Percentiles rank a stretch among this genome's conserved stretches.
Conservation (phyloP, 1,140 invertebrate species). For the Planococcus citri region DNA sequence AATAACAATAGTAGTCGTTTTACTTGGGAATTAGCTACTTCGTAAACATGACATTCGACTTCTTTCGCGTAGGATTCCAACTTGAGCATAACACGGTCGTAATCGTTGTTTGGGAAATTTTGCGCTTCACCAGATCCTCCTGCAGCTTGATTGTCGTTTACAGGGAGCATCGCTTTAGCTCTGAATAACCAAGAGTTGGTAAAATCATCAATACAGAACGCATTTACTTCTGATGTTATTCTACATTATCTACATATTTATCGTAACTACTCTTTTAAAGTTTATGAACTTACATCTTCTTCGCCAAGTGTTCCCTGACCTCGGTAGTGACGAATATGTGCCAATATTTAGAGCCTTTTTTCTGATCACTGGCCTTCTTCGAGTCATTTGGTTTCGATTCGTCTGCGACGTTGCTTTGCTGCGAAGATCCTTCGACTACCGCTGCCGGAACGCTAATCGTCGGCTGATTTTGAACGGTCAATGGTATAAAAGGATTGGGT, state of each 20-base stretch:
- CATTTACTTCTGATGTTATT: not conserved
- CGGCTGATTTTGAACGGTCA: no score
- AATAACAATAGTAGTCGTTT: not conserved
- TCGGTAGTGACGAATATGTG: constrained; percentile 92
- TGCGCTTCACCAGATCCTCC: not conserved
- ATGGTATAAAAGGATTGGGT: no score
- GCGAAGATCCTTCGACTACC: no score
- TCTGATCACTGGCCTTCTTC: no score
- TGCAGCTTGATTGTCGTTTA: constrained; percentile 31
- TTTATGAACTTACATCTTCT: constrained; percentile 91
- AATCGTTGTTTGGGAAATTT: not conserved
- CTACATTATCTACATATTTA: no score
- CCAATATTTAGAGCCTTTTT: constrained; percentile 71
- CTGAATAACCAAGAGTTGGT: constrained; percentile 38
- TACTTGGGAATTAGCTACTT: constrained; percentile 82
- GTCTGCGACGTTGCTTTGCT: no score
- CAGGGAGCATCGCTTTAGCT: constrained; percentile 98
- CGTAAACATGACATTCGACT: constrained; percentile 99
- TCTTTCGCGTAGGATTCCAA: constrained; percentile 95
- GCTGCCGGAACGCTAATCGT: no score
- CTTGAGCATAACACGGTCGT: constrained; percentile 87
- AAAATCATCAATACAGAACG: constrained; percentile 26
- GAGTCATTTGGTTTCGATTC: no score
- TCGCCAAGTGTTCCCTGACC: constrained; percentile 94
- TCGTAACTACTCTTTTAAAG: no score